phyloP scores from a whole-genome alignment of 2,113 vertebrate genomes.

The Crotalus tigris region DNA sequence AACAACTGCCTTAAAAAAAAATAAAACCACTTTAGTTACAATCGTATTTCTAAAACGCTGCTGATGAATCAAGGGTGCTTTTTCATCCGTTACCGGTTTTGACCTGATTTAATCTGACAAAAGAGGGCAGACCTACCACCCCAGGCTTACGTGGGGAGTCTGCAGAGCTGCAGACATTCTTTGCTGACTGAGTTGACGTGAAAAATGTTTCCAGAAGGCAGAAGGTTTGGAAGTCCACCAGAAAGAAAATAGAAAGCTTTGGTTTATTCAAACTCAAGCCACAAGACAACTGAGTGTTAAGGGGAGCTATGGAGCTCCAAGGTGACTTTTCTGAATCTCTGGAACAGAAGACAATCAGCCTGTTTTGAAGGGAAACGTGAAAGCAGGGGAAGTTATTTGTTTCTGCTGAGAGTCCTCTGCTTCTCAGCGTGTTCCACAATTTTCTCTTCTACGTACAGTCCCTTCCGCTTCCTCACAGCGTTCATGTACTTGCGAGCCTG shows the following conservation, averaged over 20 bases:
- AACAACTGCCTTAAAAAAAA: background rate
- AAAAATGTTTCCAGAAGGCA: background rate
- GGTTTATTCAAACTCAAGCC: slow-evolving; percentile 54
- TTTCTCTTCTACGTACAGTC: slow-evolving; percentile 93
- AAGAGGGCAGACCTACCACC: too few species aligned
- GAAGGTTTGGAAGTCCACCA: background rate
- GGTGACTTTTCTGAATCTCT: slow-evolving; percentile 26
- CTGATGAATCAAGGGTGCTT: background rate
- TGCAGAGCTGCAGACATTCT: background rate
- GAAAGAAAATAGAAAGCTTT: slow-evolving; percentile 10
- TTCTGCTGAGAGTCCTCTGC: slow-evolving; percentile 91
- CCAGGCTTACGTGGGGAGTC: background rate
- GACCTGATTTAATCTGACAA: background rate
- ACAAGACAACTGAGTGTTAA: slow-evolving; percentile 13
- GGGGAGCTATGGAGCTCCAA: slow-evolving; percentile 32
- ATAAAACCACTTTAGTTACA: background rate
- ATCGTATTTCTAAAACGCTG: background rate
- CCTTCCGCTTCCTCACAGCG: slow-evolving; percentile 87
- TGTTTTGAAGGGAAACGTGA: background rate
- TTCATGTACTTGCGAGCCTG: slow-evolving; percentile 95
- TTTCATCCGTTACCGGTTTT: background rate
- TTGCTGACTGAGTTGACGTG: background rate
- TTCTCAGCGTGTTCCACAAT: slow-evolving; percentile 95
- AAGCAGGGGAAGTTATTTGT: slow-evolving; percentile 75
- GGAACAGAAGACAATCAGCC: slow-evolving; percentile 27